Conservation (phyloP, 2,797 vertebrate genomes). For the Scomberomorus guttatus region DNA sequence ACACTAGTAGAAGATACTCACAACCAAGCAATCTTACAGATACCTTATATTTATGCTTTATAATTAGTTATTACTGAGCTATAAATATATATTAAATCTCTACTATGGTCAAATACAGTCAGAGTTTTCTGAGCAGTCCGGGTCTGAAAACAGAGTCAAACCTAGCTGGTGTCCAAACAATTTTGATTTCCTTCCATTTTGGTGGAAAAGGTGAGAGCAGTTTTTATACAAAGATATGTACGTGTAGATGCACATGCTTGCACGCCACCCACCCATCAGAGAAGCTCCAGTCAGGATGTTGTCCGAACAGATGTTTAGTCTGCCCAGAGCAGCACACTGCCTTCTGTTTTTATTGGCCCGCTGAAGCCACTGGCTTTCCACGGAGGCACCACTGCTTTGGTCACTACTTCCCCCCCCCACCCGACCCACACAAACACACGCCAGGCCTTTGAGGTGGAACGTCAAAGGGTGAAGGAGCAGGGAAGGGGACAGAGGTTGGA, state of each 20-base stretch:
- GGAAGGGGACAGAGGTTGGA: conserved; percentile 47
- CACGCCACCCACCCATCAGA: conserved; percentile 52
- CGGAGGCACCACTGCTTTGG: conserved; percentile 68
- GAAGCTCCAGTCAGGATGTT: conserved; percentile 72
- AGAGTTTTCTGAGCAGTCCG: not conserved
- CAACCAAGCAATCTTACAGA: not conserved
- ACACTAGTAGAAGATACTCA: not conserved
- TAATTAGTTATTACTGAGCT: not conserved
- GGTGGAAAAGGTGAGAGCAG: conserved; percentile 3
- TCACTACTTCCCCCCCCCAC: conserved; percentile 62
- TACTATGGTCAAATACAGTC: not conserved
- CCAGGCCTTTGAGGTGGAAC: conserved; percentile 69
- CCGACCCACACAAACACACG: conserved; percentile 52
- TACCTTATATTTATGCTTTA: not conserved
- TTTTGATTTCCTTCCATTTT: conserved; percentile 11
- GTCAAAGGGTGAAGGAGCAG: conserved; percentile 57
- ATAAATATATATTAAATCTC: not conserved
- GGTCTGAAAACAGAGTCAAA: conserved; percentile 28
- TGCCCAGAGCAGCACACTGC: conserved; percentile 71
- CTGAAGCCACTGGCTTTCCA: conserved; percentile 74
- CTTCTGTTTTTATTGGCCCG: conserved; percentile 82
- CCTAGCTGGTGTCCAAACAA: not conserved
- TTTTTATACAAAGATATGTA: conserved; percentile 42
- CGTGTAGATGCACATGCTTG: conserved; percentile 52
- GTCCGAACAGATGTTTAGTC: conserved; percentile 86